Base-by-base conservation (phyloP, 1,140 invertebrate species). In the Steinernema feltiae region DNA sequence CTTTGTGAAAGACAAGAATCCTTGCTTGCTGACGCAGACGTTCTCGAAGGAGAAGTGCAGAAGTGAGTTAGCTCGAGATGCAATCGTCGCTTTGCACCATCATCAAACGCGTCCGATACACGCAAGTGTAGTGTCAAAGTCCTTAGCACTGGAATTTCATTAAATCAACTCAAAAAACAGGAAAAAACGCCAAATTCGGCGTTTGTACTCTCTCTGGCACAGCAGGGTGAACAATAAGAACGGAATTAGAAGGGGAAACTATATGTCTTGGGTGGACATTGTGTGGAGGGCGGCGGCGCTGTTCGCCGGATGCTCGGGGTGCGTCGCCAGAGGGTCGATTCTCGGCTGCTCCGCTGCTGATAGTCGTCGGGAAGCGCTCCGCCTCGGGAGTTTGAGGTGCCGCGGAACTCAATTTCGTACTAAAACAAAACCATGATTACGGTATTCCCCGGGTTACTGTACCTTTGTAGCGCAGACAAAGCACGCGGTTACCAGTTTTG, bases 381-480 rank as follows among this genome's bases (percentile, higher is more conserved):
- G 18, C 48, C 72, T 35, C 83, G 70, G 12, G 80, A 76, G 31
- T 76, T 76, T 30, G 78, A 79, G 30, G 82, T 78, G 41, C 84
- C 84, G 29, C 84, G 83, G 72, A 85, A 85, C 73, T 85, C 84
- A 69, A 85, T 85, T 78, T 85, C 84, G 72, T 81, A 85, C 82
- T 81, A 69, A 71, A 76, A 75, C 24, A 18, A 15, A 0, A 32
- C n/a, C 29, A 18, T 41, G 7, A 41, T 7, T 41, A 18, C 18
- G 18, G 35, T 7, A 7, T 41, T 41, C n/a, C n/a, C n/a, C n/a
- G 35, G 35, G 35, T 41, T 63, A 63, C 53, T 63, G 53, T 63
- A 97, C 95, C 92, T 98, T 98, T 86, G 93, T 97, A 80, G 95
- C 95, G 90, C 96, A 98, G 87, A 95, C 93, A 90, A 98, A 97